Evolutionary conservation across 2,113 vertebrate species (phyloP).

Genomic region (Antechinus stuartii): DNA sequence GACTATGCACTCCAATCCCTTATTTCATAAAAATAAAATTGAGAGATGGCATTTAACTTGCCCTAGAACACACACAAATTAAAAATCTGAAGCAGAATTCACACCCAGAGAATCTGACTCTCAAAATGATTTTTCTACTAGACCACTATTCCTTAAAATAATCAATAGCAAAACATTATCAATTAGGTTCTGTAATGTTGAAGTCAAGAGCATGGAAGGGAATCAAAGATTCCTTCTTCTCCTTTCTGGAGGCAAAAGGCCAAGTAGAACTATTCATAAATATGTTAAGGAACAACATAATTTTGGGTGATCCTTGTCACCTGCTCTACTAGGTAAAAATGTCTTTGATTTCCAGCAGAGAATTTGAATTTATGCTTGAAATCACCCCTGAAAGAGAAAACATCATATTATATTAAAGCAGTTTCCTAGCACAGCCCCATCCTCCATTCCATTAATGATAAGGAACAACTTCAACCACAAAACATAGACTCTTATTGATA

Average conservation of each 20-base stretch:
- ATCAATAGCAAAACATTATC: not conserved
- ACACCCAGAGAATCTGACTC: not conserved
- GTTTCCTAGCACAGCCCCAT: not conserved
- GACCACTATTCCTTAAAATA: not conserved
- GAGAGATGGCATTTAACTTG: not conserved
- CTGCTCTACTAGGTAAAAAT: conserved; percentile 24
- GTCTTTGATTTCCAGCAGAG: not conserved
- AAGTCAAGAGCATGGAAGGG: not conserved
- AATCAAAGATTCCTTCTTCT: not conserved
- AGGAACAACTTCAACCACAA: not conserved
- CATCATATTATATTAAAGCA: conserved; percentile 20
- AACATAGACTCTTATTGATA: not conserved
- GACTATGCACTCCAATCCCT: not conserved
- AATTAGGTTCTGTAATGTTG: not conserved
- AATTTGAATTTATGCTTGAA: not conserved
- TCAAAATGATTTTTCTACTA: not conserved
- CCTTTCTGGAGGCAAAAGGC: not conserved
- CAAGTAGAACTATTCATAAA: not conserved
- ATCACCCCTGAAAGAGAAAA: conserved; percentile 11
- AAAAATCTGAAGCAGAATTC: not conserved
- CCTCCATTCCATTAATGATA: not conserved
- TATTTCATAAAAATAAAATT: not conserved
- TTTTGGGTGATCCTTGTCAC: not conserved
- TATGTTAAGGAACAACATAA: not conserved
- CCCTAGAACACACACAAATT: not conserved